Evolutionary conservation across 2,113 vertebrate species (phyloP), one percentile per base, ranked within the genome.

Genomic region (Nesoenas mayeri): DNA sequence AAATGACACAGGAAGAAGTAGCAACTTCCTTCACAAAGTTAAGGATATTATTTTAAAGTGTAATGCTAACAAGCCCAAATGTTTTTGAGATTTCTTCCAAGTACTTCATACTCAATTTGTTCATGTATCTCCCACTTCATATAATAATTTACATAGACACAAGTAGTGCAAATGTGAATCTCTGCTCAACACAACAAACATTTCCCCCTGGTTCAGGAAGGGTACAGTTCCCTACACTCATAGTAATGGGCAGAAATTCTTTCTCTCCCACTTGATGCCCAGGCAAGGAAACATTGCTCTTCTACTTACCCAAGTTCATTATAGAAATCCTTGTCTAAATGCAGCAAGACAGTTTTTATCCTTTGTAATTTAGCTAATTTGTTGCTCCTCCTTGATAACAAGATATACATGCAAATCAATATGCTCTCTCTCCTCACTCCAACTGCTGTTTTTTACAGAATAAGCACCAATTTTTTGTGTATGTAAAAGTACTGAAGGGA

Each of bases 291-390:
- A 79, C 47, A 60, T 32, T 88, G 29, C 31, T 95, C 11, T 95
- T 62, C 65, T 91, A 56, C 40, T 88, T 66, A 47, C 24, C 71
- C 34, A 29, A 48, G 53, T 66, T 93, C 34, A 64, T 94, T 85
- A 84, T 16, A 91, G 62, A 86, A 74, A 82, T 89, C 74, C 92
- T 91, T 56, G 48, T 34, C 79, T 67, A 62, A 57, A 67, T 73
- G 62, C 56, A 86, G 54, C n/a, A 93, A 96, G 91, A 42, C 48
- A 36, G 15, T 62, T 91, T 95, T 94, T 65, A 31, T 80, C 15
- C 54, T 94, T 77, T 89, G 50, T 92, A 91, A 86, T 93, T 94
- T 82, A 91, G 44, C 22, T 94, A 38, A 73, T 95, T 81, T 88
- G 54, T 91, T 89, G 60, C 71, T 91, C 15, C 74, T 81, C 25